Base-by-base conservation (phyloP, 35 echinoderm and acorn worm genomes). In the Strongylocentrotus purpuratus region DNA sequence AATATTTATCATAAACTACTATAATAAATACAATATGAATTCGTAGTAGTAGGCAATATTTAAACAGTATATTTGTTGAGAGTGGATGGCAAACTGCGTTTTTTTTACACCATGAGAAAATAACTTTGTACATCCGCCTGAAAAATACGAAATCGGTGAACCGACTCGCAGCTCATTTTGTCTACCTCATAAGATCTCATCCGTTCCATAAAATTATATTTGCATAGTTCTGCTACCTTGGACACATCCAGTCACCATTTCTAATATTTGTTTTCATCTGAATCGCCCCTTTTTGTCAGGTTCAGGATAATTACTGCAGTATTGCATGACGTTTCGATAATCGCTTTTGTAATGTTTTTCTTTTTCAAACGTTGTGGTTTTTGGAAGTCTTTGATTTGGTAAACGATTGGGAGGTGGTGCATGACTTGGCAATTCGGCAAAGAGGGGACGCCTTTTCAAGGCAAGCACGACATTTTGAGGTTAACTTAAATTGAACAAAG, bases 351-450 rank as follows among this genome's bases (percentile, higher is more conserved):
- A n/a, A 22, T 78, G 65, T 78, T 78, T 2, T 28, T n/a, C n/a
- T n/a, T n/a, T n/a, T 78, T 78, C 65, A 78, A 78, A 78, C 18
- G 65, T 78, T 78, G 65, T 78, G 65, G 65, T n/a, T 70, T 78
- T 8, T 78, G 10, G 65, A 78, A 78, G 65, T n/a, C 28, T 78
- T 78, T 78, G 65, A 78, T n/a, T 28, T 78, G 65, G 65, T 78
- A n/a, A 78, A 78, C 65, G 65, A 28, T 8, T 78, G 65, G 65
- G 65, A 28, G 0, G 7, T n/a, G 65, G 65, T 28, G 65, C 65
- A 78, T 78, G 65, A 78, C 65, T 78, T 78, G 65, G 65, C 18
- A 78, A 78, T 28, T 55, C 50, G 50, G 50, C 50, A 55, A 55
- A 55, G 12, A 55, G 15, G 65, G 65, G 4, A 28, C 28, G 4